Conservation (phyloP, 1,140 invertebrate genomes). For the Drosophila truncata region DNA sequence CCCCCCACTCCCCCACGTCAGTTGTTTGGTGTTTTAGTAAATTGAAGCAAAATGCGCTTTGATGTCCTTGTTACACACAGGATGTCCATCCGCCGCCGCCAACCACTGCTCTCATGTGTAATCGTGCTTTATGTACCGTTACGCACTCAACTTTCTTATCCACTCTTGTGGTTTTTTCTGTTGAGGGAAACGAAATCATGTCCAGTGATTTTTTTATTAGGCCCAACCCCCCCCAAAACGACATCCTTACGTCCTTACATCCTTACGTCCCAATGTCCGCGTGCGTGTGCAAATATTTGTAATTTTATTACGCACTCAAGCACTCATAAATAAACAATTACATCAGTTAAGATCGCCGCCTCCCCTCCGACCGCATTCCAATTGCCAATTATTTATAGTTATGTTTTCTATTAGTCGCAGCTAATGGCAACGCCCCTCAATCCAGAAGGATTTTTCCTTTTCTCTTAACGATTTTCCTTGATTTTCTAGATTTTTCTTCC, state of each 20-base stretch:
- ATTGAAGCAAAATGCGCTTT: conserved; percentile 84
- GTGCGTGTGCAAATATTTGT: conserved; percentile 82
- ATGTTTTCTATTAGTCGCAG: conserved; percentile 69
- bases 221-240: conserved; percentile 5
- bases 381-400: conserved; percentile 80
- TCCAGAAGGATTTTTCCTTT: neutral
- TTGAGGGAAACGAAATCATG: conserved; percentile 61
- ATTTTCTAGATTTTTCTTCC: neutral
- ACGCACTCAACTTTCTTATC: conserved; percentile 72
- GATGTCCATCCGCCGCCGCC: conserved; percentile 22
- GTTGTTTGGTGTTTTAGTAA: conserved; percentile 81
- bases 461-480: neutral
- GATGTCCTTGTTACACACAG: conserved; percentile 77
- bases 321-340: conserved; percentile 83
- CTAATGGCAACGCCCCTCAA: conserved; percentile 32
- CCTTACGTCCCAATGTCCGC: conserved; percentile 8
- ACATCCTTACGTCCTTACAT: conserved; percentile 15
- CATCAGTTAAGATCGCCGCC: conserved; percentile 26
- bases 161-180: conserved; percentile 34
- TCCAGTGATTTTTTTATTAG: conserved; percentile 76
- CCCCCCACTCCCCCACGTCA: neutral
- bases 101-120: conserved; percentile 46
- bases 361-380: conserved; percentile 44
- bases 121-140: conserved; percentile 85
- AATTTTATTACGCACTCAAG: conserved; percentile 84